Base-by-base conservation (phyloP, 2,113 vertebrate species). In the Eurypyga helias region DNA sequence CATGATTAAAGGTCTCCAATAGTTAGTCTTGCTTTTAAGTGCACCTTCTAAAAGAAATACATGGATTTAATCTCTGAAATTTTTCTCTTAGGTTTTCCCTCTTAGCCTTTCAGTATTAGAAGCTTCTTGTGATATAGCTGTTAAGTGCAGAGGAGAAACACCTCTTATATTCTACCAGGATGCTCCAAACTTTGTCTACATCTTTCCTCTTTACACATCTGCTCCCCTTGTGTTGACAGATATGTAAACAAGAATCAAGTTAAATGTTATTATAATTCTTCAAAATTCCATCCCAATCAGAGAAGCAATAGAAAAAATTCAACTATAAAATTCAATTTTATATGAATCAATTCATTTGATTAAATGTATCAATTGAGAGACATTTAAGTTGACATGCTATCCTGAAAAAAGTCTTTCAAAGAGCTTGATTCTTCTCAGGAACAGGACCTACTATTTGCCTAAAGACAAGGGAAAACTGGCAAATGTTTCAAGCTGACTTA, bases 181-280 rank as follows among this genome's bases (percentile, higher is more conserved):
- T 58, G 34, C 24, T 80, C 57, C 36, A 62, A 66, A 81, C 4
- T 43, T 66, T 58, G 10, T 43, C 29, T 81, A 9, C 8, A 24
- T 75, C 25, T 69, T 72, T n/a, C 15, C 61, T 8, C 25, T 92
- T 45, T 33, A 61, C 17, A 25, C 7, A 38, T 43, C 67, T 75
- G 20, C 21, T 78, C 23, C 20, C 7, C 45, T 84, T 77, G 45
- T 4, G 5, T 69, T 0, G 1, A 69, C 1, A 10, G 13, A 11
- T 5, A 2, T 13, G n/a, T 28, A 87, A 65, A 72, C 4, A 75
- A 54, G 21, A 60, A 11, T 34, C 25, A 77, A 87, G 16, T 1
- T 64, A 78, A 31, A 55, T 13, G 7, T 16, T 51, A 24, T 4
- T 2, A 6, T 52, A 38, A 49, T 49, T 78, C n/a, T 84, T 84